These are phyloP conservation scores for Willowsia nigromaculata DNA, from an alignment of 2,888 invertebrate genomes.

Conservation along the genomic window DNA sequence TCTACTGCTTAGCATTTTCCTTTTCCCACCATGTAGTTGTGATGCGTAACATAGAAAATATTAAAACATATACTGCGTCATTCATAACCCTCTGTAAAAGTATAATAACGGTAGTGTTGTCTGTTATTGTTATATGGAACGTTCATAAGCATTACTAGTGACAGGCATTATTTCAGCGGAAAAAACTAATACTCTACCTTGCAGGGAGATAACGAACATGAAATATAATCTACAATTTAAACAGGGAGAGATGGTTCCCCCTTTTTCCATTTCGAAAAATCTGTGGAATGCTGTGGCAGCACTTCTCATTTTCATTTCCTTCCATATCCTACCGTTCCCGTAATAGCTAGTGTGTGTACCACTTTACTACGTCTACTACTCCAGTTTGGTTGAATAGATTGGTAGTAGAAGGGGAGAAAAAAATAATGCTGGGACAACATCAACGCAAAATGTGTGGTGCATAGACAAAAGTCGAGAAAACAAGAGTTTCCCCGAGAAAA, in stretches of 20 bases:
- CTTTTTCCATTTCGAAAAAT: constrained; percentile 47
- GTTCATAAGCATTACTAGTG: constrained; percentile 2
- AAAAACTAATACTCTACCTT: constrained; percentile 51
- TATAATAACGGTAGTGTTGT: neutral
- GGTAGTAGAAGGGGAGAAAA: constrained; percentile 12
- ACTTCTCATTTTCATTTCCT: neutral
- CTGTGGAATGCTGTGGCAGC: constrained; percentile 51
- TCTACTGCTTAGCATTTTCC: neutral
- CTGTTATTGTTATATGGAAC: neutral
- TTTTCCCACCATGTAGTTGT: neutral
- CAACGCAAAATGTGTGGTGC: neutral
- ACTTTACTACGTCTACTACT: constrained; percentile 5
- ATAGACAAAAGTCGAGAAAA: constrained; percentile 48
- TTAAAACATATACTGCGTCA: neutral
- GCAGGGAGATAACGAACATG: constrained; percentile 49
- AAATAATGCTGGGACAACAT: neutral
- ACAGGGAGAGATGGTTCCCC: constrained; percentile 27
- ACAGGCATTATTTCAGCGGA: constrained; percentile 19
- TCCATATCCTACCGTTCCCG: neutral
- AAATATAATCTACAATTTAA: constrained; percentile 60
- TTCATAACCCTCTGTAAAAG: neutral
- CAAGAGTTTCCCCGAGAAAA: constrained; percentile 34
- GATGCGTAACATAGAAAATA: neutral
- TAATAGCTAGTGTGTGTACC: constrained; percentile 6
- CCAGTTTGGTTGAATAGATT: neutral